phyloP scores from a whole-genome alignment of 2,113 vertebrate genomes.

The Malurus alboscapulatus region DNA sequence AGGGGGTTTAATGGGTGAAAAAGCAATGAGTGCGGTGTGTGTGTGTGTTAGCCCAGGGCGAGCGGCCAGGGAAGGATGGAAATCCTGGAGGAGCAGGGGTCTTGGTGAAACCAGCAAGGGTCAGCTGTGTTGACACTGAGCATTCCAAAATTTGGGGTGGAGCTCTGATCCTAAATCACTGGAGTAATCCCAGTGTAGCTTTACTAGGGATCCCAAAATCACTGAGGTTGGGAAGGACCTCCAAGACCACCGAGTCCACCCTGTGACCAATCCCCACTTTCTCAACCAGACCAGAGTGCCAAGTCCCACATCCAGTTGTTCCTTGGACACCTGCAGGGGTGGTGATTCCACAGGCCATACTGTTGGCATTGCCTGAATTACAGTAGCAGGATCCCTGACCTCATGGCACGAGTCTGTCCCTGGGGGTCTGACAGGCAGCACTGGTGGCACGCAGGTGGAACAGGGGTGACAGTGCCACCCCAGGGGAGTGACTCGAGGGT shows the following conservation, averaged over 20 bases:
- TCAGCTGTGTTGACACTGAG: background rate
- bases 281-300: background rate
- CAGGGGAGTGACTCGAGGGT: accelerated
- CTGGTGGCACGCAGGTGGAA: background rate
- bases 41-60: accelerated
- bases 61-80: background rate
- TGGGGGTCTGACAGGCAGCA: background rate
- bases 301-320: background rate
- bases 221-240: background rate
- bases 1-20: background rate
- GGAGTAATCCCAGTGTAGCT: accelerated
- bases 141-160: background rate
- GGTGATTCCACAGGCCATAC: background rate
- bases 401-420: background rate
- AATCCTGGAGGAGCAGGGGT: background rate
- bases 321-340: background rate
- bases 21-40: background rate
- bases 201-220: accelerated
- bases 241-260: background rate
- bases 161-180: background rate
- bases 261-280: background rate
- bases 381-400: no score
- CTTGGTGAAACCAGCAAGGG: background rate
- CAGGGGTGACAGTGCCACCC: background rate
- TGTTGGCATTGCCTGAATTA: accelerated